These are phyloP conservation scores for Buathra laborator DNA, from an alignment of 2,888 invertebrate species.

Conservation along the genomic window DNA sequence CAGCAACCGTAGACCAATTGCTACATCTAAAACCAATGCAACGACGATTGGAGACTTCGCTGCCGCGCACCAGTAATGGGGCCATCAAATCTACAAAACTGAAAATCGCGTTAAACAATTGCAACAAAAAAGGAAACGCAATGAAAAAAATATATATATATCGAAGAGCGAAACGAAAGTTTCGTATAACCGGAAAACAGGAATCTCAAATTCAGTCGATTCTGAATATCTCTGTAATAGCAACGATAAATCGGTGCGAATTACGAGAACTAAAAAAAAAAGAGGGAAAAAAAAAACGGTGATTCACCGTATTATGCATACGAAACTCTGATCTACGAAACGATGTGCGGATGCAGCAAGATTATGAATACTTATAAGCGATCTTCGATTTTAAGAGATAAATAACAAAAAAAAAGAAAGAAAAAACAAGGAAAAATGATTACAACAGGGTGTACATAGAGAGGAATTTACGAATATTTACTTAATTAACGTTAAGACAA, in stretches of 20 bases:
- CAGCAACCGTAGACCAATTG: slow-evolving; percentile 90
- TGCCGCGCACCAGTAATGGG: slow-evolving; percentile 53
- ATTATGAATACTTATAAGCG: slow-evolving; percentile 60
- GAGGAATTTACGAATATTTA: slow-evolving; percentile 83
- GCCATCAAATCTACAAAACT: slow-evolving; percentile 20
- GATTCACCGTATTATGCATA: slow-evolving; percentile 14
- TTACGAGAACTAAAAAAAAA: neutral
- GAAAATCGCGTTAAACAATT: slow-evolving; percentile 2
- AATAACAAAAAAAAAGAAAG: slow-evolving; percentile 32
- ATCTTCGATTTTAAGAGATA: slow-evolving; percentile 52
- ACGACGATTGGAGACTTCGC: slow-evolving; percentile 49
- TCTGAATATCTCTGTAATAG: slow-evolving; percentile 6
- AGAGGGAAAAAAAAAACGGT: neutral
- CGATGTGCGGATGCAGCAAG: slow-evolving; percentile 55
- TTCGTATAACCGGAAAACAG: slow-evolving; percentile 5
- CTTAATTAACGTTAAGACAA: slow-evolving; percentile 83
- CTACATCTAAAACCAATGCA: slow-evolving; percentile 55
- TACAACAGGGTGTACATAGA: slow-evolving; percentile 84
- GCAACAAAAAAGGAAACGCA: slow-evolving; percentile 1
- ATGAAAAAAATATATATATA: slow-evolving; percentile 9
- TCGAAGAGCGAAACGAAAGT: neutral
- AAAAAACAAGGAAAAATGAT: slow-evolving; percentile 58
- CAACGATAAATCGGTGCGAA: slow-evolving; percentile 9
- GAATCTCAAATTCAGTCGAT: slow-evolving; percentile 8
- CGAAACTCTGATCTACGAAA: slow-evolving; percentile 28